phyloP scores from a whole-genome alignment of 2,797 vertebrate species.

The Arctocebus calabarensis region DNA sequence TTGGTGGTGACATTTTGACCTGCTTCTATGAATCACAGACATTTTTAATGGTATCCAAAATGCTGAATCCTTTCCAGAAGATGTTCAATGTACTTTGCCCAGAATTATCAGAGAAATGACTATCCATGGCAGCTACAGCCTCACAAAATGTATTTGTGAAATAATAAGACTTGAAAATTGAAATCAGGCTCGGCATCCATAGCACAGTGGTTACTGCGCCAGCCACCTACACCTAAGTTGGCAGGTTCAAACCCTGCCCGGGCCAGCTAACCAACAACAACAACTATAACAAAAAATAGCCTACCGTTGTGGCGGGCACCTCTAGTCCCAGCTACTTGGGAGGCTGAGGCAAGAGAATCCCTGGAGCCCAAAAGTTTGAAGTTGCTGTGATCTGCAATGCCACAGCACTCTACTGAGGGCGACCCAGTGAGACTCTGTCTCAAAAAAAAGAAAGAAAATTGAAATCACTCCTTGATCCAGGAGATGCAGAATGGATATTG shows the following conservation, averaged over 20 bases:
- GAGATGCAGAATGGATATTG: neutral
- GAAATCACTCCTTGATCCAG: neutral
- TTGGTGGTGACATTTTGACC: neutral
- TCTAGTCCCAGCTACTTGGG: too few species aligned
- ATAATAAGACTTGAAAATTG: neutral
- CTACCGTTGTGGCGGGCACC: fast-evolving
- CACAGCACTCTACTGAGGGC: too few species aligned
- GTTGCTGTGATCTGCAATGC: too few species aligned
- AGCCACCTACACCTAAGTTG: too few species aligned
- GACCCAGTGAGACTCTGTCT: too few species aligned
- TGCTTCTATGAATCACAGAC: neutral
- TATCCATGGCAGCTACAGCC: neutral
- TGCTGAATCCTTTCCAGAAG: neutral
- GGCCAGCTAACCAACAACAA: too few species aligned
- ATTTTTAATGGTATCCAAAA: neutral
- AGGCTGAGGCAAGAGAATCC: too few species aligned
- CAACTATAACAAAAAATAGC: too few species aligned
- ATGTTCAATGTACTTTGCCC: neutral
- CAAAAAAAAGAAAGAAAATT: too few species aligned
- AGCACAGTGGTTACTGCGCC: too few species aligned
- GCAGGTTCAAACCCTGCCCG: too few species aligned
- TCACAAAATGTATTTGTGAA: neutral
- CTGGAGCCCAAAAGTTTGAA: too few species aligned
- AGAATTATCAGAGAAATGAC: neutral
- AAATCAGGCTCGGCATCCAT: neutral